A percentile compares a stretch with the other conserved stretches of the same genome.
phyloP scores from a whole-genome alignment of 1,140 invertebrate species.

The Hydropsyche tenuis region DNA sequence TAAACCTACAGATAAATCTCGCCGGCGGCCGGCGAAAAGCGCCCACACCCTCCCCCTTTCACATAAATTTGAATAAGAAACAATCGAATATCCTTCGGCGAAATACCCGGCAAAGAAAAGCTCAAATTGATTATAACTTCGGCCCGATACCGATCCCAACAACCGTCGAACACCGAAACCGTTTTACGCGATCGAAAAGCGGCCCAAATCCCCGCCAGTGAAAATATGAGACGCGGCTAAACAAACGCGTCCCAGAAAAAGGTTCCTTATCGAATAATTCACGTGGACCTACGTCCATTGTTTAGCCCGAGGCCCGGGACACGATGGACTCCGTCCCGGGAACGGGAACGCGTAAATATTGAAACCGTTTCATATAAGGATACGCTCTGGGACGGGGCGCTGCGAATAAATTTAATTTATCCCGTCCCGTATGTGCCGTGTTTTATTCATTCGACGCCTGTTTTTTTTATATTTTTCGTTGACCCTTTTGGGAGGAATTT shows the following conservation, averaged over 20 bases:
- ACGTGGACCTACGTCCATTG: slow-evolving; percentile 35
- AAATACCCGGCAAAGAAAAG: too few relatives aligned
- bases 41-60: too few relatives aligned
- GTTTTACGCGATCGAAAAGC: too few relatives aligned
- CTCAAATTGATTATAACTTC: too few relatives aligned
- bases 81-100: too few relatives aligned
- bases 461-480: slow-evolving; percentile 6
- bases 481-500: background rate
- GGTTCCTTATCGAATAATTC: slow-evolving; percentile 38
- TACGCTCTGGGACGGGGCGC: background rate
- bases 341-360: slow-evolving; percentile 29
- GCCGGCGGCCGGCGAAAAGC: too few relatives aligned
- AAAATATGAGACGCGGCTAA: slow-evolving; percentile 8
- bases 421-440: slow-evolving; percentile 11
- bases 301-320: slow-evolving; percentile 2
- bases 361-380: slow-evolving; percentile 32
- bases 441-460: slow-evolving; percentile 18
- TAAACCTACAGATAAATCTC: too few relatives aligned
- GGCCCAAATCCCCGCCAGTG: too few relatives aligned
- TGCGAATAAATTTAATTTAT: slow-evolving; percentile 38
- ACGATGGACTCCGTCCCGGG: slow-evolving; percentile 19
- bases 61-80: too few relatives aligned
- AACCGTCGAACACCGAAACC: too few relatives aligned
- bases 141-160: too few relatives aligned
- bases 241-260: slow-evolving; percentile 28